Evolutionary conservation across 1,140 invertebrate species (phyloP).

Genomic region (Diuraphis noxia): DNA sequence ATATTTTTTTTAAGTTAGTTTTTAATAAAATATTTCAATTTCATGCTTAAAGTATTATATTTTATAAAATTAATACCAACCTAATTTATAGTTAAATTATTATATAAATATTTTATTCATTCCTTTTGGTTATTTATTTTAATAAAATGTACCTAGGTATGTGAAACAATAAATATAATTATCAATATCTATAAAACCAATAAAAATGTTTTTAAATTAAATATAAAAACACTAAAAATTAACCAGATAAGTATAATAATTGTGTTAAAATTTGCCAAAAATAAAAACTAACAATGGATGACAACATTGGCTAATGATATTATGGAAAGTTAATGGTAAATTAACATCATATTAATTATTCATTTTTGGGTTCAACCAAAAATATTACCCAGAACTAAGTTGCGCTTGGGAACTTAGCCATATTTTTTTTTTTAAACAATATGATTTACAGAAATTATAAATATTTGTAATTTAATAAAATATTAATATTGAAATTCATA

Average conservation of each 20-base stretch:
- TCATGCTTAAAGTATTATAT: background rate
- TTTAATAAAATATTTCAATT: background rate
- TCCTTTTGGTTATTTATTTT: constrained; percentile 3
- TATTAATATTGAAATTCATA: background rate
- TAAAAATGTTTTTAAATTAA: background rate
- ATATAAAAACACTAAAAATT: background rate
- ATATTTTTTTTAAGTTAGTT: background rate
- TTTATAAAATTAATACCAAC: background rate
- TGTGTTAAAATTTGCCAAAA: background rate
- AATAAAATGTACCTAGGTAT: no score
- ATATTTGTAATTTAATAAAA: background rate
- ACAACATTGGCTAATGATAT: background rate
- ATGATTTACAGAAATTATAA: background rate
- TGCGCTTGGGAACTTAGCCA: background rate
- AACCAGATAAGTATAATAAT: background rate
- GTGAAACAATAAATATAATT: no score
- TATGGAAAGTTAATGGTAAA: background rate
- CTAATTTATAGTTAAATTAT: background rate
- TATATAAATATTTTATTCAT: background rate
- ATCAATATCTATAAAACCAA: background rate
- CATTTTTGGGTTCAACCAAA: background rate
- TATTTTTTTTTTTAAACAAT: background rate
- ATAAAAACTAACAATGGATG: background rate
- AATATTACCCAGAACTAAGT: background rate
- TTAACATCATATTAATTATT: background rate